Conservation (phyloP, 2,797 vertebrate genomes). For the Prionace glauca region DNA sequence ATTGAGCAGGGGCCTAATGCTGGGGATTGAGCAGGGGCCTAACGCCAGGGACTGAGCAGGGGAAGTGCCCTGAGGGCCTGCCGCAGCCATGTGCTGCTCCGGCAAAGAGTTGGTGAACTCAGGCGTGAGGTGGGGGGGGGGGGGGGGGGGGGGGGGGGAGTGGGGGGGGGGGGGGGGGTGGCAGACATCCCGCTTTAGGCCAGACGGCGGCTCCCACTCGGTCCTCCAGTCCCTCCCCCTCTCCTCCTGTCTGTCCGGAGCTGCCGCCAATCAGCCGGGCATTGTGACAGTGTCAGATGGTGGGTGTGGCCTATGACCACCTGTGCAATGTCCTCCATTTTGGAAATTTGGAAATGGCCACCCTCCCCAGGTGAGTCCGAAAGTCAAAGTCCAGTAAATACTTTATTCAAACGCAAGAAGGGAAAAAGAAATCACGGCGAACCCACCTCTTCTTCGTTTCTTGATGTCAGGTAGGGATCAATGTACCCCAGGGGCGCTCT, state of each 20-base stretch:
- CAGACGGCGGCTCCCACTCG: no score
- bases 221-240: no score
- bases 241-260: no score
- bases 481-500: slow-evolving; percentile 76
- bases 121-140: background rate
- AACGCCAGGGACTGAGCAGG: background rate
- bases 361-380: background rate
- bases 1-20: background rate
- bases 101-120: background rate
- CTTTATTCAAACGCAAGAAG: background rate
- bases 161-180: no score
- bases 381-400: background rate
- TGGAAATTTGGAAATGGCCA: no score
- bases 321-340: no score
- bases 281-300: no score
- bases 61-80: background rate
- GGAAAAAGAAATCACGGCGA: background rate
- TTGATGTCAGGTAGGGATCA: slow-evolving; percentile 74
- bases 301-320: no score
- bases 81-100: background rate
- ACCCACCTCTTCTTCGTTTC: slow-evolving; percentile 79
- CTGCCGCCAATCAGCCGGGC: no score
- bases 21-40: no score
- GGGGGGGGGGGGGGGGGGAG: no score
- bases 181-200: no score